Evolutionary conservation across 1,140 invertebrate genomes (phyloP).

Genomic region (Scaptomyza pallida): DNA sequence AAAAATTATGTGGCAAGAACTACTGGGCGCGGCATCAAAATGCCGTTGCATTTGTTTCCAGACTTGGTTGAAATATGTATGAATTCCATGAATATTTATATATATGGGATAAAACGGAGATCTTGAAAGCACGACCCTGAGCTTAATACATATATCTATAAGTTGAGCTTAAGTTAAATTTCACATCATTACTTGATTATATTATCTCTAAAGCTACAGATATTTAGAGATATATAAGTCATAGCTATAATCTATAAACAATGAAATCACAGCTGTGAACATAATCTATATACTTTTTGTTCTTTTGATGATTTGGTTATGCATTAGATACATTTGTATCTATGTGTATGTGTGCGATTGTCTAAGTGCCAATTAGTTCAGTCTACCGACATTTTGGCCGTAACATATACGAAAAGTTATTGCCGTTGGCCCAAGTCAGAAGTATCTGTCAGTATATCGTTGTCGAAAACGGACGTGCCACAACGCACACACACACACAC

Average conservation of each 20-base stretch:
- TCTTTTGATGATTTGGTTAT: conserved; percentile 58
- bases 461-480: conserved; percentile 34
- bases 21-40: conserved; percentile 10
- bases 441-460: conserved; percentile 38
- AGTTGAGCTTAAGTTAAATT: no score
- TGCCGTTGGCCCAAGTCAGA: conserved; percentile 45
- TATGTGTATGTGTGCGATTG: conserved; percentile 4
- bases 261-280: conserved; percentile 33
- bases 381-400: conserved; percentile 67
- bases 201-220: background rate
- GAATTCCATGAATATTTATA: no score
- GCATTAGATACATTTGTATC: conserved; percentile 58
- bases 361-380: conserved; percentile 78
- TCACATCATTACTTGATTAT: no score
- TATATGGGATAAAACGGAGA: no score
- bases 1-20: conserved; percentile 56
- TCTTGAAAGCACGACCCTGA: no score
- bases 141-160: no score
- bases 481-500: conserved; percentile 25
- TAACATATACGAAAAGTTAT: conserved; percentile 67
- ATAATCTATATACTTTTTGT: conserved; percentile 20
- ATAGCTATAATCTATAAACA: background rate
- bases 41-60: background rate
- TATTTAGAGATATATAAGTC: background rate
- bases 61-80: background rate